phyloP scores from a whole-genome alignment of 2,113 vertebrate species.

The Coptodon rendalli region DNA sequence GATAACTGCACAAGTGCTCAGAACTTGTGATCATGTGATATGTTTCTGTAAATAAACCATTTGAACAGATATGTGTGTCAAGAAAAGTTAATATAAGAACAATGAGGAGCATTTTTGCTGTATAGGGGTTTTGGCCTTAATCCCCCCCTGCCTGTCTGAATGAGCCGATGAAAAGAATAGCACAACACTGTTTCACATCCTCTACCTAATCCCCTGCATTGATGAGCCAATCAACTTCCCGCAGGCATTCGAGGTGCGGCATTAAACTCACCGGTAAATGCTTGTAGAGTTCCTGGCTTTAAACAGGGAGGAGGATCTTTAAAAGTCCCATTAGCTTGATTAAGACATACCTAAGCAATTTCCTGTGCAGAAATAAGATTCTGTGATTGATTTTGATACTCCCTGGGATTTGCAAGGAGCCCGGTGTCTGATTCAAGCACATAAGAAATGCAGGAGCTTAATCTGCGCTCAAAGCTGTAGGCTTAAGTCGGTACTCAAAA shows the following conservation, averaged over 20 bases:
- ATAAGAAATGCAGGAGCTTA: slow-evolving; percentile 37
- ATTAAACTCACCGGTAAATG: slow-evolving; percentile 25
- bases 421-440: slow-evolving; percentile 19
- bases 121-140: neutral
- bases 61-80: neutral
- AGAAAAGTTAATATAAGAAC: neutral
- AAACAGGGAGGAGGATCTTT: slow-evolving; percentile 50
- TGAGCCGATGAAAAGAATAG: slow-evolving; percentile 2
- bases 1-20: neutral
- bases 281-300: slow-evolving; percentile 6
- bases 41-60: neutral
- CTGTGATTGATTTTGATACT: slow-evolving; percentile 40
- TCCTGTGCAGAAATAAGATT: slow-evolving; percentile 18
- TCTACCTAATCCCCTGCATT: slow-evolving; percentile 34
- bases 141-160: neutral
- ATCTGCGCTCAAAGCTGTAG: slow-evolving; percentile 36
- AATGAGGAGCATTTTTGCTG: neutral
- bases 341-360: slow-evolving; percentile 59
- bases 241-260: slow-evolving; percentile 1
- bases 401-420: neutral
- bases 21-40: neutral
- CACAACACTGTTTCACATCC: slow-evolving; percentile 38
- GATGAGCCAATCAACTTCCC: slow-evolving; percentile 63
- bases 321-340: slow-evolving; percentile 52
- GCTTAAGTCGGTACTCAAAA: slow-evolving; percentile 30